These are phyloP conservation scores for Trinorchestia longiramus DNA, from an alignment of 1,140 invertebrate species.

Conservation along the genomic window DNA sequence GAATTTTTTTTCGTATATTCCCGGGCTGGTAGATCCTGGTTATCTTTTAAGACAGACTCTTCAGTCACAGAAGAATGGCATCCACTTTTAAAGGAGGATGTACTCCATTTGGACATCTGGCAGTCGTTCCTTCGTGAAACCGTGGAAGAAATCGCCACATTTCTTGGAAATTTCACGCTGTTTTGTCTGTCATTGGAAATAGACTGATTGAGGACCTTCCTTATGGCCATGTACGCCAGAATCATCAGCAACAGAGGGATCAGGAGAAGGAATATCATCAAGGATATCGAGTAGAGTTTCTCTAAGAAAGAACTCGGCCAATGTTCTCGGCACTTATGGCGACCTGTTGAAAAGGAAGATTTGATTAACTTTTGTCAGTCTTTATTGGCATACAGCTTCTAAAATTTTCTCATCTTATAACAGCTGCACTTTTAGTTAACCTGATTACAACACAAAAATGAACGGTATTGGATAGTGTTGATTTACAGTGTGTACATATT, in stretches of 20 bases:
- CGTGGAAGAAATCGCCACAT: background rate
- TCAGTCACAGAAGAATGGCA: background rate
- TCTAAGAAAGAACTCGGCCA: constrained; percentile 66
- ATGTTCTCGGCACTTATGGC: constrained; percentile 68
- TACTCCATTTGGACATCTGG: background rate
- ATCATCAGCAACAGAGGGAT: constrained; percentile 68
- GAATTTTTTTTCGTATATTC: background rate
- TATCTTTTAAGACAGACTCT: background rate
- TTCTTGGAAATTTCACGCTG: background rate
- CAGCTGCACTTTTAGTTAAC: background rate
- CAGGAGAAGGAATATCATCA: constrained; percentile 67
- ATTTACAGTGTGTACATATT: too few species aligned
- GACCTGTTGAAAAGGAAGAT: constrained; percentile 59
- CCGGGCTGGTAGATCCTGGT: background rate
- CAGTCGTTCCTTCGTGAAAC: background rate
- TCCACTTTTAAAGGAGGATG: background rate
- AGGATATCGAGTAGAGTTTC: constrained; percentile 67
- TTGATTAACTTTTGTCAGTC: background rate
- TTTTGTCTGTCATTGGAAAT: background rate
- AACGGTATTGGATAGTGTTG: too few species aligned
- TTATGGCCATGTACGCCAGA: background rate
- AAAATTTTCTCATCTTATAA: background rate
- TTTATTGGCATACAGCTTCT: background rate
- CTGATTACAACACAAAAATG: background rate
- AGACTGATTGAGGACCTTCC: background rate